These are phyloP conservation scores for Psephotus haematonotus DNA, from an alignment of 2,113 vertebrate genomes.

Conservation along the genomic window DNA sequence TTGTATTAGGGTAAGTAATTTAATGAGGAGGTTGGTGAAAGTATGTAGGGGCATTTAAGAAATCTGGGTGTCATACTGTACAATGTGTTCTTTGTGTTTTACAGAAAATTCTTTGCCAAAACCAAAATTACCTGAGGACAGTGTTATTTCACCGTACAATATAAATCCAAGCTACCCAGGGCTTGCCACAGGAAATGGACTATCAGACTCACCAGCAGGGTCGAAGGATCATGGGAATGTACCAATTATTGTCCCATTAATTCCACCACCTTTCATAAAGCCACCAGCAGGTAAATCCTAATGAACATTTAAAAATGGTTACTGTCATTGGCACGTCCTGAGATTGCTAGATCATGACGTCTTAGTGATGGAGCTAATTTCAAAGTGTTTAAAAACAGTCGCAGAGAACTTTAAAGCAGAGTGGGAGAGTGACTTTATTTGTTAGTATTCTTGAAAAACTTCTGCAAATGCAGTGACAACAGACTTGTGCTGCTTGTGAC, in stretches of 20 bases:
- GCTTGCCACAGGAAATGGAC: conserved; percentile 90
- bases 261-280: conserved; percentile 96
- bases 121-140: conserved; percentile 87
- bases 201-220: conserved; percentile 87
- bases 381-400: background rate
- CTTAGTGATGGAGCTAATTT: background rate
- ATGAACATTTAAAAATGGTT: background rate
- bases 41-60: background rate
- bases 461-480: background rate
- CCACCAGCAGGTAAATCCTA: conserved; percentile 90
- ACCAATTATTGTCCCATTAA: conserved; percentile 95
- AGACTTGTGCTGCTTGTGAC: background rate
- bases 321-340: background rate
- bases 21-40: background rate
- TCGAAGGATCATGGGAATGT: conserved; percentile 93
- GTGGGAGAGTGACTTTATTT: background rate
- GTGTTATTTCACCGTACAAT: conserved; percentile 88
- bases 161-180: conserved; percentile 89
- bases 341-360: background rate
- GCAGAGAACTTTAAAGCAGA: background rate
- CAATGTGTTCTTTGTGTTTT: conserved; percentile 69
- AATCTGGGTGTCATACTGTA: conserved; percentile 48
- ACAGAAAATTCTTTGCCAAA: conserved; percentile 99
- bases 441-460: background rate
- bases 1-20: background rate